A percentile compares a stretch with the other conserved stretches of the same genome.
Evolutionary conservation across 2,113 vertebrate genomes (phyloP).

Genomic region (Dicrurus megarhynchus): DNA sequence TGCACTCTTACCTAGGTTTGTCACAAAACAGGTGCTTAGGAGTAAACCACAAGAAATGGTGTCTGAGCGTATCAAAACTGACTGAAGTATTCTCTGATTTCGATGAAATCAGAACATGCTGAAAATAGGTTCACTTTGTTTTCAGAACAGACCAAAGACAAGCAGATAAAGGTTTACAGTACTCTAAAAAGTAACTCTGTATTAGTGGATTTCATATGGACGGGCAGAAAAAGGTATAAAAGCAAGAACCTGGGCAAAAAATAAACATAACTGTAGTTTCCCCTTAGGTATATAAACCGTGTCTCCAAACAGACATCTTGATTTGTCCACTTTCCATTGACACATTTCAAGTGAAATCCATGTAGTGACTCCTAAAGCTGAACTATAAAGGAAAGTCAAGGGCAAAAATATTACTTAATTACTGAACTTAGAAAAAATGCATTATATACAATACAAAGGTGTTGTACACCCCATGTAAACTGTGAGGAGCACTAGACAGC

Average conservation of each 20-base stretch:
- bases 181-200: background rate
- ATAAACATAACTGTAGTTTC: background rate
- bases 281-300: background rate
- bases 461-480: background rate
- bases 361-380: background rate
- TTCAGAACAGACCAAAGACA: background rate
- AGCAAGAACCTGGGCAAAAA: background rate
- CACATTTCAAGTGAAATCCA: background rate
- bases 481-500: background rate
- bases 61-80: background rate
- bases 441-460: background rate
- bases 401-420: background rate
- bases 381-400: background rate
- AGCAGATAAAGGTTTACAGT: background rate
- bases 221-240: background rate
- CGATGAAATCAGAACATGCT: background rate
- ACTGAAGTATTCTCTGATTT: background rate
- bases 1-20: background rate
- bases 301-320: background rate
- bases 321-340: background rate
- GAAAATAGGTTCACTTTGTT: background rate
- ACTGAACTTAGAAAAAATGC: background rate
- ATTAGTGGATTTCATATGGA: background rate
- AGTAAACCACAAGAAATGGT: background rate
- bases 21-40: background rate